Conservation (phyloP, 2,888 invertebrate species). For the Cosmia pyralina region DNA sequence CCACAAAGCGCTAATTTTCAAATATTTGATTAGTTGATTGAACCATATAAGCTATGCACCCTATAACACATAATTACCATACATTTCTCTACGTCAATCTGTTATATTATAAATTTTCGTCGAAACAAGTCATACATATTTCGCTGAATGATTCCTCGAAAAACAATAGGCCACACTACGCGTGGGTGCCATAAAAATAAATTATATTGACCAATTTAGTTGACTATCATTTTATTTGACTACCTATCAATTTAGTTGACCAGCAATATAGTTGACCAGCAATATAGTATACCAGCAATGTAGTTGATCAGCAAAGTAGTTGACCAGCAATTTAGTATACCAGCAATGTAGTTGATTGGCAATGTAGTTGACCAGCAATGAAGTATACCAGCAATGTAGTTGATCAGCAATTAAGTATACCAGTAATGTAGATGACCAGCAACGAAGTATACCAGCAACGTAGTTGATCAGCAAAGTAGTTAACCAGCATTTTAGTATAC, state of each 20-base stretch:
- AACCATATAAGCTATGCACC: slow-evolving; percentile 35
- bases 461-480: too few relatives aligned
- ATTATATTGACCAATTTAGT: not conserved
- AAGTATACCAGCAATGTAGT: too few relatives aligned
- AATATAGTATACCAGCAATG: too few relatives aligned
- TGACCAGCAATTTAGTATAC: too few relatives aligned
- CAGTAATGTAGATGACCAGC: too few relatives aligned
- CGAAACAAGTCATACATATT: not conserved
- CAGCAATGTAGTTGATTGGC: too few relatives aligned
- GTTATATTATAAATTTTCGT: not conserved
- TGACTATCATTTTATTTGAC: too few relatives aligned
- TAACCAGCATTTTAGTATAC: too few relatives aligned
- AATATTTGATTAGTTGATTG: slow-evolving; percentile 50
- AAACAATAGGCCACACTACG: not conserved
- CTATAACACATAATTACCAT: slow-evolving; percentile 22
- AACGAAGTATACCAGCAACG: too few relatives aligned
- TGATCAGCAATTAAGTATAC: too few relatives aligned
- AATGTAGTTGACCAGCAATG: not conserved
- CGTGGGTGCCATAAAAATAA: not conserved
- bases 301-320: too few relatives aligned
- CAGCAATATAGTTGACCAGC: not conserved
- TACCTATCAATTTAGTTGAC: not conserved
- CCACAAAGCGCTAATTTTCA: slow-evolving; percentile 22
- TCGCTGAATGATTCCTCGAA: not conserved
- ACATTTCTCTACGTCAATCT: not conserved